Percentiles rank a stretch among this genome's conserved stretches.
These are phyloP conservation scores for Shargacucullia verbasci DNA, from an alignment of 2,888 invertebrate species.

Conservation along the genomic window DNA sequence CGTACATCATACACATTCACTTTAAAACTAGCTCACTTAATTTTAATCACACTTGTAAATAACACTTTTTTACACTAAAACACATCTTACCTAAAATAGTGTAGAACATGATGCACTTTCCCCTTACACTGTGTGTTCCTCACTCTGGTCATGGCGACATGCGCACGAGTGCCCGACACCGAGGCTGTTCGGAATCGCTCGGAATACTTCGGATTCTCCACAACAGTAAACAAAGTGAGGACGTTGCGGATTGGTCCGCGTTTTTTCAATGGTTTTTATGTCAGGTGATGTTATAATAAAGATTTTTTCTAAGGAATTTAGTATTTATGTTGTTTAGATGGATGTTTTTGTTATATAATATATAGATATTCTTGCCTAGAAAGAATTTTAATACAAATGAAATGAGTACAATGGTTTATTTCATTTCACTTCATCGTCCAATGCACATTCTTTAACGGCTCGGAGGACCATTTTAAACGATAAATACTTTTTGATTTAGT, in stretches of 20 bases:
- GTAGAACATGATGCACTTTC: constrained; percentile 77
- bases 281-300: constrained; percentile 27
- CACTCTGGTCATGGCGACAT: constrained; percentile 64
- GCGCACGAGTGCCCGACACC: constrained; percentile 36
- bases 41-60: constrained; percentile 1
- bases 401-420: not conserved
- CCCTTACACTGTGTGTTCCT: constrained; percentile 72
- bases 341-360: constrained; percentile 12
- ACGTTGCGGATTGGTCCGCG: constrained; percentile 33
- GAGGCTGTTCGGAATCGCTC: constrained; percentile 31
- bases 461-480: no score
- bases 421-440: no score
- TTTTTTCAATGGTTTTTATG: constrained; percentile 37
- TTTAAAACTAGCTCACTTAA: constrained; percentile 6
- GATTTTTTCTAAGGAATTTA: constrained; percentile 15
- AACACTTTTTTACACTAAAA: constrained; percentile 13
- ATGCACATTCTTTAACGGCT: no score
- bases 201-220: constrained; percentile 29
- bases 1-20: constrained; percentile 10
- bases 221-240: constrained; percentile 41
- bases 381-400: constrained; percentile 12
- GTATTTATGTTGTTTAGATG: constrained; percentile 8
- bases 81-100: constrained; percentile 75
- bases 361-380: constrained; percentile 3
- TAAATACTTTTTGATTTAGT: no score